Percentiles rank a stretch among this genome's conserved stretches.
Evolutionary conservation across 2,888 invertebrate species (phyloP).

Genomic region (Junonia oenone): DNA sequence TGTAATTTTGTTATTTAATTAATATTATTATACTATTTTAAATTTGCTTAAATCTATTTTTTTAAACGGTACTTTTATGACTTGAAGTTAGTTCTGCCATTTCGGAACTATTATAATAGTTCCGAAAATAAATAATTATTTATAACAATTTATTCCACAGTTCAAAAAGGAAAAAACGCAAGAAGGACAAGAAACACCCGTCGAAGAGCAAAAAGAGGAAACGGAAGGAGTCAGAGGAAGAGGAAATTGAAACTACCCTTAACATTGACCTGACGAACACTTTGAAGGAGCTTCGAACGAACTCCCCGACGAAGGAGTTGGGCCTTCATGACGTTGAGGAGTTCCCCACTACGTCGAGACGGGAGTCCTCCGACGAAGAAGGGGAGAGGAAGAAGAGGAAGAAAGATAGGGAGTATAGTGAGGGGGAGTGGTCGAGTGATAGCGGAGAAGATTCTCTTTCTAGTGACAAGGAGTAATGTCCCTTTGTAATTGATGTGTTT

Average conservation of each 20-base stretch:
- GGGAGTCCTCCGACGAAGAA: constrained; percentile 42
- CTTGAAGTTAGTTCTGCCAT: no score
- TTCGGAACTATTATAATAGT: no score
- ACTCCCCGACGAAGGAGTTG: constrained; percentile 59
- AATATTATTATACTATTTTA: no score
- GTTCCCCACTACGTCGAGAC: constrained; percentile 26
- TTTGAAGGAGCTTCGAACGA: constrained; percentile 54
- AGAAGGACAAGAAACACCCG: constrained; percentile 59
- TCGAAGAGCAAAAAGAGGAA: constrained; percentile 53
- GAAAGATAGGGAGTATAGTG: constrained; percentile 58
- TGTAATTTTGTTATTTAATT: no score
- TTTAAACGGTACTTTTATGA: no score
- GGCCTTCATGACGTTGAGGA: constrained; percentile 38
- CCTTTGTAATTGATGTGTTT: background rate
- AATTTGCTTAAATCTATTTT: no score
- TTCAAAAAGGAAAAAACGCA: constrained; percentile 54
- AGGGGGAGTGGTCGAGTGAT: constrained; percentile 73
- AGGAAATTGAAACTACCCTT: constrained; percentile 39
- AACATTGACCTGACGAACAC: constrained; percentile 59
- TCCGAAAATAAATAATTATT: background rate
- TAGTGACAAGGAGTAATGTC: constrained; percentile 23
- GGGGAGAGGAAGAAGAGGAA: constrained; percentile 37
- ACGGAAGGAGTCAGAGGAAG: constrained; percentile 35
- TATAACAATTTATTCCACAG: constrained; percentile 35
- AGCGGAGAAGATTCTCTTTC: constrained; percentile 53